phyloP scores from a whole-genome alignment of 2,797 vertebrate species.

The Bradypodion pumilum region DNA sequence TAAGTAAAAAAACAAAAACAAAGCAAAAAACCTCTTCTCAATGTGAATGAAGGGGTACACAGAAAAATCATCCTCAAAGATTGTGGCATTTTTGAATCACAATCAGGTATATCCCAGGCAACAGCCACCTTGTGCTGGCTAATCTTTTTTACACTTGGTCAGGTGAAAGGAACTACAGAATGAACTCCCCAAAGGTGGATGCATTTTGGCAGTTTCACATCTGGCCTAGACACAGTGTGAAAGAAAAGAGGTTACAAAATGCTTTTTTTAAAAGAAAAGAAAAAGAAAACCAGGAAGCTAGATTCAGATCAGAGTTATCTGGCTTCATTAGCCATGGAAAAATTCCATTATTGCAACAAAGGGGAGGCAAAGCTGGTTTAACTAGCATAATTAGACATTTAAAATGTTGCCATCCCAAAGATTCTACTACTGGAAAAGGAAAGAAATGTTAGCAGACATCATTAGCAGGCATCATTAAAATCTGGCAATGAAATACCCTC shows the following conservation, averaged over 20 bases:
- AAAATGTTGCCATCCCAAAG: conserved; percentile 23
- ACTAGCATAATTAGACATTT: conserved; percentile 20
- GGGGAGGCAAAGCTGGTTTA: neutral
- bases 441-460: neutral
- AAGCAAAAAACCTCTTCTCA: neutral
- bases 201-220: no score
- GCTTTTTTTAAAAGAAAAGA: neutral
- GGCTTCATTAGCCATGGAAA: neutral
- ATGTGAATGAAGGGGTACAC: no score
- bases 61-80: no score
- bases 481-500: neutral
- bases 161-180: no score
- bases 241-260: neutral
- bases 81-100: no score
- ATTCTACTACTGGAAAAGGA: conserved; percentile 32
- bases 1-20: neutral
- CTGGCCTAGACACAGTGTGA: no score
- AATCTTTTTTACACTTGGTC: no score
- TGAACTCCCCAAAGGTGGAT: no score
- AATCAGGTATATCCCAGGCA: no score
- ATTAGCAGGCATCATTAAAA: conserved; percentile 7
- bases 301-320: neutral
- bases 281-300: neutral
- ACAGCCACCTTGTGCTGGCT: no score
- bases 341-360: neutral